phyloP scores from a whole-genome alignment of 2,113 vertebrate species.

The Regulus satrapa region DNA sequence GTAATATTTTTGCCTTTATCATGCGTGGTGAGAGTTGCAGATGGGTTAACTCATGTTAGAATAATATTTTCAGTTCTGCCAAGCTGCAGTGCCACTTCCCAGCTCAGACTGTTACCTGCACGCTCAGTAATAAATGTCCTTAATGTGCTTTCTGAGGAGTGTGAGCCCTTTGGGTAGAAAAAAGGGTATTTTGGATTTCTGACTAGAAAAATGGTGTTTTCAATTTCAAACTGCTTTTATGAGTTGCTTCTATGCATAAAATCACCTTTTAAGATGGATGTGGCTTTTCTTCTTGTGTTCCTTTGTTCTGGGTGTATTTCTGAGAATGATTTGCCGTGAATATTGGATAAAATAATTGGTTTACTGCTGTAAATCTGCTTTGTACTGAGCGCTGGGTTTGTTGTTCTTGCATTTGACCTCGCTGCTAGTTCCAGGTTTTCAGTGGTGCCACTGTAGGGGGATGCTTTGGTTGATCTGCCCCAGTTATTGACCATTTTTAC shows the following conservation, averaged over 20 bases:
- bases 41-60: not conserved
- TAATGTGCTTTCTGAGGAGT: too few relatives aligned
- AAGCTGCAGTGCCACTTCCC: not conserved
- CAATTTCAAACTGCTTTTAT: not conserved
- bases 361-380: not conserved
- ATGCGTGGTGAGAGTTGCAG: rapidly evolving
- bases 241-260: not conserved
- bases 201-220: not conserved
- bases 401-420: not conserved
- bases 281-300: not conserved
- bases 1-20: not conserved
- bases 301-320: not conserved
- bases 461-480: not conserved
- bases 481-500: not conserved
- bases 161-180: not conserved
- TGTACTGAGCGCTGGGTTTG: not conserved
- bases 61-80: not conserved
- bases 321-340: not conserved
- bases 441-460: not conserved
- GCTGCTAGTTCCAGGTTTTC: not conserved
- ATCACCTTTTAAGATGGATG: not conserved
- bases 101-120: not conserved
- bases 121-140: not conserved
- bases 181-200: not conserved
- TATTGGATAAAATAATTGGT: not conserved